These are phyloP conservation scores for Hylia prasina DNA, from an alignment of 2,113 vertebrate species.

Conservation along the genomic window DNA sequence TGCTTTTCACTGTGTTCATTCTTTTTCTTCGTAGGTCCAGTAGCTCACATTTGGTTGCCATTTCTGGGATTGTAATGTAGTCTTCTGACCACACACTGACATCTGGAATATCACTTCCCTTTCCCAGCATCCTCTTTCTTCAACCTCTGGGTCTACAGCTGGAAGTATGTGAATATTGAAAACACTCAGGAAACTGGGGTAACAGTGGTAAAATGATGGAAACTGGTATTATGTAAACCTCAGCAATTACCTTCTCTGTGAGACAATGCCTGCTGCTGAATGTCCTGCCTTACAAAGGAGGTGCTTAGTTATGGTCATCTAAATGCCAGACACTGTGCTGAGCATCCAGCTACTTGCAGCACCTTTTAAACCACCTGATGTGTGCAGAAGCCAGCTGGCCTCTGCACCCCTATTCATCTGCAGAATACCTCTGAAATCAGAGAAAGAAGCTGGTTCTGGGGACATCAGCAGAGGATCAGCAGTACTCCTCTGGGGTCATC, in stretches of 20 bases:
- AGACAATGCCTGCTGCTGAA: not conserved
- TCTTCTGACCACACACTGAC: not conserved
- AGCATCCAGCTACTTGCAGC: not conserved
- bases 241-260: not conserved
- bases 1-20: not conserved
- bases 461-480: not conserved
- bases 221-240: not conserved
- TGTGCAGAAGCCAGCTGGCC: not conserved
- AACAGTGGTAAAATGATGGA: not conserved
- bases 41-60: not conserved
- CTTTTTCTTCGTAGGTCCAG: not conserved
- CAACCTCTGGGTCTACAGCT: not conserved
- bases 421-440: not conserved
- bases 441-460: not conserved
- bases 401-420: not conserved
- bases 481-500: not conserved
- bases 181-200: not conserved
- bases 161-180: not conserved
- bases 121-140: not conserved
- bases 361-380: not conserved
- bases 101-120: not conserved
- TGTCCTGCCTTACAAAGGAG: not conserved
- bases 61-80: not conserved
- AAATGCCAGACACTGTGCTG: not conserved
- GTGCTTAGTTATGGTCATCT: not conserved